Percentiles rank a stretch among this genome's conserved stretches.
Conservation (phyloP, 2,797 vertebrate genomes). For the Brachyrhaphis roseni region DNA sequence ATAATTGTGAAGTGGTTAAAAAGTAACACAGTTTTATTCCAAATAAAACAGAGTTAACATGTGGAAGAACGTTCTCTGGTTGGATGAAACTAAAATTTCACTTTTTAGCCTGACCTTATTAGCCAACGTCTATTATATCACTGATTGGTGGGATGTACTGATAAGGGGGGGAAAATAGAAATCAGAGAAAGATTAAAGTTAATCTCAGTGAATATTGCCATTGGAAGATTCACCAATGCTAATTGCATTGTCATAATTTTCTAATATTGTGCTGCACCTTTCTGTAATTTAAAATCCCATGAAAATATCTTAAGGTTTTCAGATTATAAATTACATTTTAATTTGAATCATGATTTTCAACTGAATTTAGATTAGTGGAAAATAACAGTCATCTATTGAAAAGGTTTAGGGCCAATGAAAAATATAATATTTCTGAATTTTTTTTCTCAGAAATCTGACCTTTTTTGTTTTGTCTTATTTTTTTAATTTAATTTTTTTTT, state of each 20-base stretch:
- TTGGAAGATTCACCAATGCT: background rate
- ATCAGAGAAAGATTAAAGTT: background rate
- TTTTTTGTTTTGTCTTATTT: no score
- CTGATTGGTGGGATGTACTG: background rate
- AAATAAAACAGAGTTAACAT: no score
- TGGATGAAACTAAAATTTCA: no score
- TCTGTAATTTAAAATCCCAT: no score
- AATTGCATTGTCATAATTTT: background rate
- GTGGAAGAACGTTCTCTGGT: no score
- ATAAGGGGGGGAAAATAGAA: background rate
- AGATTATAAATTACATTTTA: no score
- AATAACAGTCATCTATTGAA: background rate
- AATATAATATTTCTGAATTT: background rate
- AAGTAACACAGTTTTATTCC: no score
- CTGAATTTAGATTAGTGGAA: background rate
- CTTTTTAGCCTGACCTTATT: no score
- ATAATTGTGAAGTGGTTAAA: no score
- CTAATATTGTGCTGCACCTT: background rate
- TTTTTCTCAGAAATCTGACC: background rate
- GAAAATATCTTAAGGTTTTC: background rate
- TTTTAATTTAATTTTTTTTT: no score
- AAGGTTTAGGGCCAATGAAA: background rate
- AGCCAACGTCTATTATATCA: no score
- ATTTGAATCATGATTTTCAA: background rate
- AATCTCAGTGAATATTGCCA: background rate